These are phyloP conservation scores for Diceros bicornis DNA, from an alignment of 2,797 vertebrate genomes.

Conservation along the genomic window DNA sequence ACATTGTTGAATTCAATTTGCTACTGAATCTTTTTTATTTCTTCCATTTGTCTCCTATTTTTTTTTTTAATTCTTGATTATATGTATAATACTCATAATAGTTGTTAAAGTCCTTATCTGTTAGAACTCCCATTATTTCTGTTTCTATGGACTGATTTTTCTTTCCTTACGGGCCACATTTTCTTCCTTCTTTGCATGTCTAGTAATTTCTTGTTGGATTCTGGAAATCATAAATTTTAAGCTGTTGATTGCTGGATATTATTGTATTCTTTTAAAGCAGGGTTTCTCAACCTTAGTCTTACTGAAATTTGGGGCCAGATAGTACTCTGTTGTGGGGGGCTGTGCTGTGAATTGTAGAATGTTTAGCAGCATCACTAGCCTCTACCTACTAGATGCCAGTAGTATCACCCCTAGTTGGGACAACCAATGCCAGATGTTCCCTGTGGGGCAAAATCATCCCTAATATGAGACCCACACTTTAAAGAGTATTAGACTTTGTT, in stretches of 20 bases:
- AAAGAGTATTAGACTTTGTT: slow-evolving; percentile 12
- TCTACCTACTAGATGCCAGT: neutral
- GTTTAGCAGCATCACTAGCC: neutral
- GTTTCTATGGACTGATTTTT: neutral
- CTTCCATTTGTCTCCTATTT: neutral
- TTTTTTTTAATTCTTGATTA: neutral
- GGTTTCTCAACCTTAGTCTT: too few relatives aligned
- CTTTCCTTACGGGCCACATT: neutral
- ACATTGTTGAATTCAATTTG: neutral
- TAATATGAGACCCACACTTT: neutral
- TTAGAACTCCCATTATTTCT: neutral
- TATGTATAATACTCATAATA: neutral
- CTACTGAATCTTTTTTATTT: slow-evolving; percentile 17
- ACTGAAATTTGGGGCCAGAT: neutral
- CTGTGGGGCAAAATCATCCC: neutral
- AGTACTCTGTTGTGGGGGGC: neutral
- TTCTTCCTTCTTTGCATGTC: neutral
- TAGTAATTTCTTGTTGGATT: neutral
- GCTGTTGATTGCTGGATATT: neutral
- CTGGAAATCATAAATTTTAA: neutral
- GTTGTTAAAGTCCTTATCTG: neutral
- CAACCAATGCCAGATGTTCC: neutral
- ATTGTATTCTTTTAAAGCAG: too few relatives aligned
- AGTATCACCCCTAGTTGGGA: neutral
- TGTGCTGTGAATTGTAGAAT: neutral